Base-by-base conservation (phyloP, 2,888 invertebrate species). In the Thelaira solivaga region DNA sequence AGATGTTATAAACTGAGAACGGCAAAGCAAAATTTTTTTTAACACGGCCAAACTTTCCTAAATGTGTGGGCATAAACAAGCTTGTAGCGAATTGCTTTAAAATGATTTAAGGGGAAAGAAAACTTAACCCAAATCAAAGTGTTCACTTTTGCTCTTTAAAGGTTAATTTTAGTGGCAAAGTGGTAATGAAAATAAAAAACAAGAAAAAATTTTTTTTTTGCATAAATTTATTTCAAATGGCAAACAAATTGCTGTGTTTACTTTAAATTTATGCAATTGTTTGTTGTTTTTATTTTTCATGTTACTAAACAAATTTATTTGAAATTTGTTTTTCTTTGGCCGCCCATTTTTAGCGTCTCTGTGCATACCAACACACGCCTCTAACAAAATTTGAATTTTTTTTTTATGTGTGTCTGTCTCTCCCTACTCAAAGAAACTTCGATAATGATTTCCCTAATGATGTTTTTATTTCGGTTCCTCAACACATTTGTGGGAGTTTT, bases 271-370 rank as follows among this genome's bases (percentile, higher is more conserved):
- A 5, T 39, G 0, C 8, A 11, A n/a, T 7, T 31, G 4, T 53
- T 34, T 11, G 7, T 31, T 20, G n/a, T 31, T 31, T 24, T 5
- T 11, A 57, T 59, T 45, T 45, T 45, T 43, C 24, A n/a, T n/a
- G n/a, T n/a, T n/a, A n/a, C n/a, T n/a, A n/a, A 62, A 45, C 24
- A 65, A 76, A 71, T 71, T 71, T 47, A 36, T 65, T 65, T 69
- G n/a, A 53, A 68, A 75, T 68, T 47, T 43, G n/a, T 57, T 49
- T 43, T n/a, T n/a, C n/a, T n/a, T 36, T 57, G 64, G 45, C 69
- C 76, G 59, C 64, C 69, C 47, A 53, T 68, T 75, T 62, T 75
- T 57, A 55, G 41, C 67, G 36, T 68, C 29, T 61, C 16, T 49
- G 43, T 76, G 51, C 16, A 61, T 75, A 39, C 18, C 31, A 64